Base-by-base conservation (phyloP, 2,113 vertebrate genomes). In the Tinamus guttatus region DNA sequence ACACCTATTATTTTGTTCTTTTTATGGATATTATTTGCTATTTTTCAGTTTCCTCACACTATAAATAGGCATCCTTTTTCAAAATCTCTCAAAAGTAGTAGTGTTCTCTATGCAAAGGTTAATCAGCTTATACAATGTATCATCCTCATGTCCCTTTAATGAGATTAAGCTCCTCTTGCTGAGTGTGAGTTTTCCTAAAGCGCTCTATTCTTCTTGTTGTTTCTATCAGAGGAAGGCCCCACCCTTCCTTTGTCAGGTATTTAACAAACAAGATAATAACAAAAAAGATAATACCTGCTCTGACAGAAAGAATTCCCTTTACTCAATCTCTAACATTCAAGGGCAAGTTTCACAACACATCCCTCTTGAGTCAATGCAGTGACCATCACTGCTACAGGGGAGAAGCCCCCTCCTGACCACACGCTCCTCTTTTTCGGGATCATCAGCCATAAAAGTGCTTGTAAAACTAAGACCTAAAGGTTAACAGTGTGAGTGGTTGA, bases 141-240 rank as follows among this genome's bases (percentile, higher is more conserved):
- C 88, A 82, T 92, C 90, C 73, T 81, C 54, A 67, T 94, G 81
- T 94, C 85, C 85, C 58, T 94, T 89, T 94, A 95, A 93, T 93
- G 69, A 94, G 93, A 95, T 94, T 93, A 97, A 88, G 41, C 79
- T 94, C 28, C 64, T 81, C 79, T 94, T 81, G 89, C 93, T 74
- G 73, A 92, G 65, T 27, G 1, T 1, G 3, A 89, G 89, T 52
- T 86, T 95, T 95, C 81, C 89, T 88, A 62, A 90, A 89, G 81
- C 70, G 16, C 40, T 87, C 63, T 68, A 9, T 93, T 94, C 60
- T 94, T 90, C 76, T 86, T 90, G 43, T 24, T 41, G 16, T 83
- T 88, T 81, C 60, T 73, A 34, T 20, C 34, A 68, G 69, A 90
- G 90, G 80, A 94, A 94, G 76, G 71, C 59, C 51, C 60, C 85